Base-by-base conservation (phyloP, 2,888 invertebrate genomes). In the Amorpha juglandis region DNA sequence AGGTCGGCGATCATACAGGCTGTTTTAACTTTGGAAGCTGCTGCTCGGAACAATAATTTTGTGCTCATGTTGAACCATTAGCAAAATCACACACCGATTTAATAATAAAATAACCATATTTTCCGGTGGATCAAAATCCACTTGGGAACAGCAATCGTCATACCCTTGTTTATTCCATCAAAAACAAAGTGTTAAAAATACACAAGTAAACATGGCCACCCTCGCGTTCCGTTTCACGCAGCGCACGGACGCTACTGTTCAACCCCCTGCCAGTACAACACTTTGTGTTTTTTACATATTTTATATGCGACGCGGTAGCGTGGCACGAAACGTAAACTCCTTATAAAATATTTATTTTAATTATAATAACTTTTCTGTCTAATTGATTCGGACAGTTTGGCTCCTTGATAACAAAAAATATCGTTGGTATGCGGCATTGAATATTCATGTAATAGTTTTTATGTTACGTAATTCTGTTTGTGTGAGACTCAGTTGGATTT, bases 181-280 rank as follows among this genome's bases (percentile, higher is more conserved):
- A 63, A 38, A 21, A 21, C 6, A 38, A 38, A 51, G 58, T 65
- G 65, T 53, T 50, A 50, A 50, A 50, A 65, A 58, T 58, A 47
- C 45, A 64, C 52, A 47, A 9, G 63, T 33, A 71, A 74, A 47
- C 71, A 71, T 84, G 84, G 85, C 80, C 84, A 84, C 86, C 86
- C 82, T 82, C 70, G 71, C 75, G 78, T 78, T 75, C 72, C 74
- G 79, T 84, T 80, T 84, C 92, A 88, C 86, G 89, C 90, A 77
- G 92, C 76, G 92, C 71, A 69, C 76, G 77, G 71, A 84, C 86
- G 92, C 92, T 92, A 92, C 92, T 84, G 92, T 92, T 82, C 77
- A 83, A 76, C 90, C 91, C 91, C 92, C 92, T 81, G 89, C 84
- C 75, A 85, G 80, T 77, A 74, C 79, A 82, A 82, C 84, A 86